Evolutionary conservation across 2,888 invertebrate species (phyloP).

Genomic region (Rhagophthalmus giganteus): DNA sequence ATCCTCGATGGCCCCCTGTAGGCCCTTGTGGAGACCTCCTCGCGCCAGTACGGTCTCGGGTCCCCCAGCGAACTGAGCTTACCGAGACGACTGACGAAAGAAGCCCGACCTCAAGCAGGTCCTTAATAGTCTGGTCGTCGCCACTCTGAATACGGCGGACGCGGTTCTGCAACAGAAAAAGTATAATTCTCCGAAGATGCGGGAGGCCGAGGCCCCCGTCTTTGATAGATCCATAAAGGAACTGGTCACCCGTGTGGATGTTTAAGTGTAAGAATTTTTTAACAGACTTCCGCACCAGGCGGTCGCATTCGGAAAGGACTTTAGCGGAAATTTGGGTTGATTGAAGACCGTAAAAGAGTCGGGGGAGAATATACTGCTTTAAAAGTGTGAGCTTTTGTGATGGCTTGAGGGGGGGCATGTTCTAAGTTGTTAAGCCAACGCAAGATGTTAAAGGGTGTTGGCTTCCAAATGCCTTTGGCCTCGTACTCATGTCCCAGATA

Average conservation of each 20-base stretch:
- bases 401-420: conserved; percentile 6
- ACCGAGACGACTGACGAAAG: not conserved
- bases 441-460: not conserved
- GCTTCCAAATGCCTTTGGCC: not conserved
- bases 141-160: too few species aligned
- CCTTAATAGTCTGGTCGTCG: too few species aligned
- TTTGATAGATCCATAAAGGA: not conserved
- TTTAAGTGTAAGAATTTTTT: conserved; percentile 2
- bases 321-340: not conserved
- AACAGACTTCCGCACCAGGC: not conserved
- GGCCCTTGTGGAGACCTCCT: conserved; percentile 5
- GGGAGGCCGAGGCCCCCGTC: conserved; percentile 3
- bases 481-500: conserved; percentile 1
- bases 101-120: too few species aligned
- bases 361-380: conserved; percentile 1
- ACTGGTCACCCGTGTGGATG: not conserved
- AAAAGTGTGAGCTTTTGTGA: conserved; percentile 3
- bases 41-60: conserved; percentile 1
- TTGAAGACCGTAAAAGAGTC: not conserved
- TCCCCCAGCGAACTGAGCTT: not conserved
- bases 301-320: not conserved
- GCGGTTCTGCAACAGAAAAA: not conserved
- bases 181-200: not conserved
- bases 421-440: not conserved
- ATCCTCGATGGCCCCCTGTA: conserved; percentile 8